Base-by-base conservation (phyloP, 1,140 invertebrate genomes). In the Drosophila malerkotliana region DNA sequence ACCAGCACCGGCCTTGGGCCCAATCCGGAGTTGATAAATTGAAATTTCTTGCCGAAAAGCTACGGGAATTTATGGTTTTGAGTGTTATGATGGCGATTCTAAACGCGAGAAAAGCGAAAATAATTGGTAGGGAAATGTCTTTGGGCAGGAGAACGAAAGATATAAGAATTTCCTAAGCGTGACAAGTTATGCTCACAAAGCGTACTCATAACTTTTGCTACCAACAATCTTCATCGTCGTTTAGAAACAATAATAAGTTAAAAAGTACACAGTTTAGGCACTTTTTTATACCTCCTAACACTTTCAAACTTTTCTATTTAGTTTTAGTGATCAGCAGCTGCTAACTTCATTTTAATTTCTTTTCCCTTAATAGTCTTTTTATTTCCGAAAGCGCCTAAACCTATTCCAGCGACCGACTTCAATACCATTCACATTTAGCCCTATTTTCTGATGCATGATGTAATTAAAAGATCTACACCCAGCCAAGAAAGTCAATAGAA, bases 391-490 rank as follows among this genome's bases (percentile, higher is more conserved):
- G 51, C 26, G 51, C 10, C 53, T 30, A 55, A 51, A 64, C 61
- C 37, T 6, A 53, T 37, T 45, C 26, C 41, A 44, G 14, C 41
- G 41, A 15, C 63, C 64, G 52, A 57, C 63, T 71, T 71, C 63
- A 26, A 51, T 37, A 14, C 47, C 69, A 55, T 73, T 74, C 67
- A 72, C 47, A 73, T 39, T 64, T 48, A 52, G 71, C 69, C 69
- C 52, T 49, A 73, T 73, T 66, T 63, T 45, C 54, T 26, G 32
- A 41, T 41, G 60, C 72, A 75, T 75, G 72, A 75, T 75, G 72
- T 74, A 74, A 74, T 74, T 74, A 64, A 62, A 54, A 58, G 69
- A 72, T 84, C 72, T 62, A 68, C 68, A 54, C 55, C 48, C 55
- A 69, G 59, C 48, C 49, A 26, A 49, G 44, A 76, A 37, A 68